Base-by-base conservation (phyloP, 2,888 invertebrate species). In the Lithophane leautieri region DNA sequence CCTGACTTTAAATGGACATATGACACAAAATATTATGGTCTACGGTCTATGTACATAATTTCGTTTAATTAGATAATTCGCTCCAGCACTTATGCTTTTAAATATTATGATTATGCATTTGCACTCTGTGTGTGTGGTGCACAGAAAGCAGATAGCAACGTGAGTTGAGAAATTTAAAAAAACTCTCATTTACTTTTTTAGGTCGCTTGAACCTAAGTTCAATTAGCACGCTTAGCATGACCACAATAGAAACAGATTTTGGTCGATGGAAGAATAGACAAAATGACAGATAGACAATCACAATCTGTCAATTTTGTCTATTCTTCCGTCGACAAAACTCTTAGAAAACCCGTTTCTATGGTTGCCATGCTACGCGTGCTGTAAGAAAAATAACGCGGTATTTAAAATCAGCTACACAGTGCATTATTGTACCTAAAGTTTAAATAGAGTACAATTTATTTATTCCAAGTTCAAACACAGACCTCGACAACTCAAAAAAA, bases 361-460 rank as follows among this genome's bases (percentile, higher is more conserved):
- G 6, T 34, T 34, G 34, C 6, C 34, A 34, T 6, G 34, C 34
- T 34, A 34, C 34, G 34, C 34, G 34, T 6, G 34, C 34, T 34
- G 16, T 22, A 7, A 42, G 12, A 69, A 70, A 70, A 62, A 11
- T 12, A 19, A 16, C 7, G 12, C 2, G 16, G 4, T 54, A 54
- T 47, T 44, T 44, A 25, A 52, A 68, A 28, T 22, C 25, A 16
- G 19, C 9, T 4, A 8, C 25, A 40, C 19, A 14, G 7, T 68
- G 60, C 22, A 52, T 16, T 58, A 4, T 25, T 16, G 40, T 40
- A 16, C 11, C 19, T 63, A 58, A 6, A 9, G 40, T 42, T 74
- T 74, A 19, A 44, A 63, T 34, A 75, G 62, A 54, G 7, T 47
- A 16, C 40, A 8, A 16, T 74, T 25, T 62, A 61, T 62, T 74